Percentiles rank a stretch among this genome's conserved stretches.
These are phyloP conservation scores for Heterochromis multidens DNA, from an alignment of 2,113 vertebrate species.

Conservation along the genomic window DNA sequence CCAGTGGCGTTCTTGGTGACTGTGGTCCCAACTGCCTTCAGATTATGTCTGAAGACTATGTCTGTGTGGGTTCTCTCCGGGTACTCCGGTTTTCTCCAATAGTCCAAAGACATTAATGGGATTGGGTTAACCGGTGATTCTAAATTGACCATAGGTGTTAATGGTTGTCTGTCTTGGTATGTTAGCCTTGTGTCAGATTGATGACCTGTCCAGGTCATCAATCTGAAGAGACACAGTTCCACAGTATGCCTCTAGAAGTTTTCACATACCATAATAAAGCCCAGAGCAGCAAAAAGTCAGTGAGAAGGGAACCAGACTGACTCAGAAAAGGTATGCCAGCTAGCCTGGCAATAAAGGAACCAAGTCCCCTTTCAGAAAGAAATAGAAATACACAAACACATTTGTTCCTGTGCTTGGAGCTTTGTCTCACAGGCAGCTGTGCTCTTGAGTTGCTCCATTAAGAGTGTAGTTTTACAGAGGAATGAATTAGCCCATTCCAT, in stretches of 20 bases:
- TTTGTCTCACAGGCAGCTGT: neutral
- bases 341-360: neutral
- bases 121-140: neutral
- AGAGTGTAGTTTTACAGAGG: neutral
- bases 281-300: neutral
- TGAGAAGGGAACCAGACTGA: neutral
- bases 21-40: neutral
- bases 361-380: neutral
- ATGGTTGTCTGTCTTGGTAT: neutral
- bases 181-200: neutral
- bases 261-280: neutral
- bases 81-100: neutral
- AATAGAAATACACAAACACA: neutral
- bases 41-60: too few relatives aligned
- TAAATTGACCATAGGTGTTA: neutral
- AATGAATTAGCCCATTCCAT: neutral
- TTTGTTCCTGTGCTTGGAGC: neutral
- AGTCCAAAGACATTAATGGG: neutral
- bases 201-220: rapidly evolving
- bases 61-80: neutral
- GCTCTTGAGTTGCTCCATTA: neutral
- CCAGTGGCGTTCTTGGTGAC: neutral
- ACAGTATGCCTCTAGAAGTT: neutral
- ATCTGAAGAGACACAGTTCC: neutral
- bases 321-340: neutral